phyloP scores from a whole-genome alignment of 2,113 vertebrate species.

The Aegypius monachus region DNA sequence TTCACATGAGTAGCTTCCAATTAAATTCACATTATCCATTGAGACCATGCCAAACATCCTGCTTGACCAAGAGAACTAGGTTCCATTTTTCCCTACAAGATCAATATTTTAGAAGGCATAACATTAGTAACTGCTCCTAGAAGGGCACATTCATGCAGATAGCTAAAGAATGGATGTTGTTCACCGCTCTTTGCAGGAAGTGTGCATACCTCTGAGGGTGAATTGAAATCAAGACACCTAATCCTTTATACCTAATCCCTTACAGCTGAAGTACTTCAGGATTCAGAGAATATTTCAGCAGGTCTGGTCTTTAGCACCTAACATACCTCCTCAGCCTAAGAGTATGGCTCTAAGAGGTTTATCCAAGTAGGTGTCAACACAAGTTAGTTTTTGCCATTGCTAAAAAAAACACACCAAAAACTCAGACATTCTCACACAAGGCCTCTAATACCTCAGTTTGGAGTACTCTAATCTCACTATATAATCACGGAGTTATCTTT shows the following conservation, averaged over 20 bases:
- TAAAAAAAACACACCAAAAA: not conserved
- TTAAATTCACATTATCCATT: not conserved
- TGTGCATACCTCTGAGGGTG: not conserved
- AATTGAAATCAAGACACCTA: not conserved
- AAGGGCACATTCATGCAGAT: not conserved
- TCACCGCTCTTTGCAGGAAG: not conserved
- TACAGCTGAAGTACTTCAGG: not conserved
- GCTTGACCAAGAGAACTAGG: not conserved
- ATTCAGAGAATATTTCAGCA: not conserved
- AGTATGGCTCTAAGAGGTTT: not conserved
- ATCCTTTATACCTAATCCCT: not conserved
- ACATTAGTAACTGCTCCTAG: not conserved
- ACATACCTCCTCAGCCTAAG: not conserved
- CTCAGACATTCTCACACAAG: not conserved
- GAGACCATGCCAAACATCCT: not conserved
- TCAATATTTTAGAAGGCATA: not conserved
- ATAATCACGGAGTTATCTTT: not conserved
- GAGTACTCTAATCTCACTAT: not conserved
- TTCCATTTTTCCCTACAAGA: not conserved
- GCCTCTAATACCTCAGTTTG: not conserved
- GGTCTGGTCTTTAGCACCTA: not conserved
- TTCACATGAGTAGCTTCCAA: not conserved
- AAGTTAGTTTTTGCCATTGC: not conserved
- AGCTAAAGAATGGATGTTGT: not conserved
- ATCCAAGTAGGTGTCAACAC: not conserved